Conservation (phyloP, 2,113 vertebrate species). For the Oryzias javanicus region DNA sequence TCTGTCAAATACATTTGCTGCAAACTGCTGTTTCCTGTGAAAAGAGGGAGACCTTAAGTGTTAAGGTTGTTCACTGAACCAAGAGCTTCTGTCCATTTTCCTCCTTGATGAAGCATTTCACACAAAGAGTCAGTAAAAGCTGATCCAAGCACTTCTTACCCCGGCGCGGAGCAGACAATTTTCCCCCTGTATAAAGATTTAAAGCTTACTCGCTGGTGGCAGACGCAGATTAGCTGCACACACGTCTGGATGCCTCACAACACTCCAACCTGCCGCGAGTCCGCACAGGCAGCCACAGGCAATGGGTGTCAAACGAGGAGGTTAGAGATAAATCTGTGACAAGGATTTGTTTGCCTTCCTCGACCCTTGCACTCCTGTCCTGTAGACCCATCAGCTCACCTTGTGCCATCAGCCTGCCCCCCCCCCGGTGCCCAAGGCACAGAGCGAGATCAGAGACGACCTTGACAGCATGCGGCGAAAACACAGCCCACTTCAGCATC, state of each 20-base stretch:
- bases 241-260: constrained; percentile 2
- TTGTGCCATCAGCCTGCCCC: constrained; percentile 14
- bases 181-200: not conserved
- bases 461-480: constrained; percentile 64
- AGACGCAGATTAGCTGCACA: constrained; percentile 3
- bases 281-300: constrained; percentile 1
- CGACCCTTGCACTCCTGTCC: constrained; percentile 25
- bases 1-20: too few relatives aligned
- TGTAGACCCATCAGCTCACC: constrained; percentile 41
- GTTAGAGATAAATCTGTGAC: constrained; percentile 14
- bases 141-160: constrained; percentile 3
- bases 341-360: constrained; percentile 43
- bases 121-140: constrained; percentile 4
- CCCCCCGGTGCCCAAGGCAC: constrained; percentile 18
- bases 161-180: not conserved
- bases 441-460: constrained; percentile 60
- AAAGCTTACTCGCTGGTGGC: not conserved
- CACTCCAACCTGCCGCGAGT: not conserved
- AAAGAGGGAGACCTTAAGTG: too few relatives aligned
- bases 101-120: constrained; percentile 4
- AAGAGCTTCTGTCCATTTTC: constrained; percentile 7
- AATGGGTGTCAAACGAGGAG: constrained; percentile 15
- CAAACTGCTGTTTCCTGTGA: too few relatives aligned
- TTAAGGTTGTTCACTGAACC: not conserved
- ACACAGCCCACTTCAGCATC: constrained; percentile 61